Conservation (phyloP, 2,888 invertebrate genomes). For the Aspidiotus destructor region DNA sequence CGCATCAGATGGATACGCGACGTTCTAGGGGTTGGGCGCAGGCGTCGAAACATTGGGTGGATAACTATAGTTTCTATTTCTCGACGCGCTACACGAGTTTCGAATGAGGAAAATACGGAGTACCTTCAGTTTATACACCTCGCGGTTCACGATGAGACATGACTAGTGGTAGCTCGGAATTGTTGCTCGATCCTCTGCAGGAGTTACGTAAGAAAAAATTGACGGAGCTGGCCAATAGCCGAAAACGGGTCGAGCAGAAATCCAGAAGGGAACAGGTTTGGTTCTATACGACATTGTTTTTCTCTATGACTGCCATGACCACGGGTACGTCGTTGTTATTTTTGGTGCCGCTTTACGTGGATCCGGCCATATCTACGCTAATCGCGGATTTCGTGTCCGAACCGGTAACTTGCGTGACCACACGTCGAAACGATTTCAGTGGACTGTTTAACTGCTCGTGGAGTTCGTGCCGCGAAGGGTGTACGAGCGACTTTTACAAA, state of each 20-base stretch:
- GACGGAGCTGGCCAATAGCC: conserved; percentile 50
- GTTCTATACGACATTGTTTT: conserved; percentile 60
- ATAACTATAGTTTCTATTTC: background rate
- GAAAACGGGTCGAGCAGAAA: conserved; percentile 45
- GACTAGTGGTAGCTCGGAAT: conserved; percentile 69
- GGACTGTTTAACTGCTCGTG: conserved; percentile 69
- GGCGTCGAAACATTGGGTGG: conserved; percentile 19
- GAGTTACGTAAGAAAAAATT: conserved; percentile 56
- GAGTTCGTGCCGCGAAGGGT: conserved; percentile 71
- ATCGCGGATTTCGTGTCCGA: conserved; percentile 59
- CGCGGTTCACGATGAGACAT: conserved; percentile 38
- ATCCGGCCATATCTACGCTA: conserved; percentile 53
- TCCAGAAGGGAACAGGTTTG: conserved; percentile 40
- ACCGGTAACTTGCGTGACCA: conserved; percentile 62
- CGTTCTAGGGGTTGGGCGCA: conserved; percentile 1
- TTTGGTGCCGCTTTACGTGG: conserved; percentile 63
- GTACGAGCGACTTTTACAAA: conserved; percentile 65
- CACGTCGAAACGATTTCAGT: conserved; percentile 55
- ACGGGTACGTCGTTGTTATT: conserved; percentile 63
- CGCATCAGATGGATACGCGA: no score
- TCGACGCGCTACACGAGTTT: no score
- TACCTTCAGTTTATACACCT: conserved; percentile 6
- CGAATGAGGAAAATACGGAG: no score
- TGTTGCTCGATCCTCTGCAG: conserved; percentile 65
- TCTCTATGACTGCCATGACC: conserved; percentile 60